phyloP scores from a whole-genome alignment of 1,140 invertebrate genomes.

The Neodiprion lecontei region DNA sequence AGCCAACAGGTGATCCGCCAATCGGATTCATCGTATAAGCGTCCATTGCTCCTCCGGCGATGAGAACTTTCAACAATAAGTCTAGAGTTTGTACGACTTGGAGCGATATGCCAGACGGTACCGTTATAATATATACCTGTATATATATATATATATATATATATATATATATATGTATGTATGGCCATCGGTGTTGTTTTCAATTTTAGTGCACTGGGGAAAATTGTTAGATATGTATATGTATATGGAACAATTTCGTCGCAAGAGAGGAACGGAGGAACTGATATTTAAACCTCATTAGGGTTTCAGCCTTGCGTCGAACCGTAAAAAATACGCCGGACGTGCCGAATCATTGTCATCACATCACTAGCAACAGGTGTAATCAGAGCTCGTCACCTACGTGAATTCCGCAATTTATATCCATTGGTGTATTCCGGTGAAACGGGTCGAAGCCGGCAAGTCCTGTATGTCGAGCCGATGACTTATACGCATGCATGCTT shows the following conservation, averaged over 20 bases:
- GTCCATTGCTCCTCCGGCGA: slow-evolving; percentile 34
- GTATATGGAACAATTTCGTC: not conserved
- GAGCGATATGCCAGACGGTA: not conserved
- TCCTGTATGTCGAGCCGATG: not conserved
- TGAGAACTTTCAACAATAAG: slow-evolving; percentile 3
- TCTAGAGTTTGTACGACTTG: slow-evolving; percentile 2
- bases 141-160: not conserved
- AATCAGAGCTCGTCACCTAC: not conserved
- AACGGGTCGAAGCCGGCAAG: not conserved
- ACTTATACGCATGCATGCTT: not conserved
- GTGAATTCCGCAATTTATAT: not conserved
- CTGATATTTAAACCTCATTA: not conserved
- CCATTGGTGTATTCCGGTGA: too few relatives aligned
- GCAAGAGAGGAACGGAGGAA: not conserved
- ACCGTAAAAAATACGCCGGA: not conserved
- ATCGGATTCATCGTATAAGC: slow-evolving; percentile 35
- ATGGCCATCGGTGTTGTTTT: not conserved
- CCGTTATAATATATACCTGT: not conserved
- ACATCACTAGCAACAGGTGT: not conserved
- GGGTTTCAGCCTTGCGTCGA: not conserved
- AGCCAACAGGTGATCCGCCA: slow-evolving; percentile 58
- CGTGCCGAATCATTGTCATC: not conserved
- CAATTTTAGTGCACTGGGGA: not conserved
- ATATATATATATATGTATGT: too few relatives aligned
- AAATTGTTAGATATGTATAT: not conserved